Evolutionary conservation across 2,888 invertebrate species (phyloP), one percentile per base, ranked within the genome.

Genomic region (Sclerodermus sp.): DNA sequence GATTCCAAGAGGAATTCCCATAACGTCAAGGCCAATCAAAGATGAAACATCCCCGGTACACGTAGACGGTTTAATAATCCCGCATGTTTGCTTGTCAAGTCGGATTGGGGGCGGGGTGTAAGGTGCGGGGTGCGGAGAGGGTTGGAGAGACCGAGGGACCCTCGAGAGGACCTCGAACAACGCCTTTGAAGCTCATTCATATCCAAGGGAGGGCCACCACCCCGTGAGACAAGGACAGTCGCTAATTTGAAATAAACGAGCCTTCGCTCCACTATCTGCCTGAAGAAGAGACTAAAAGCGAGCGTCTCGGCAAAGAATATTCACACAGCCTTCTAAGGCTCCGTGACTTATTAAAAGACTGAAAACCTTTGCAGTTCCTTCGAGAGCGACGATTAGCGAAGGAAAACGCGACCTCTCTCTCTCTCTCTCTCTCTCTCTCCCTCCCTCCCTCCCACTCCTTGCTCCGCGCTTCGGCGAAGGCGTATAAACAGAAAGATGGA

Each of bases 31-130:
- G 65, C 67, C 68, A 70, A 73, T 73, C 68, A 71, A 70, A 71
- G 68, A 68, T 66, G 64, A 67, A 70, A 67, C 66, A 66, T 60
- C 59, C 57, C 53, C 45, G 57, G 48, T 45, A 51, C 51, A 43
- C 53, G 62, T 49, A 65, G 68, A 62, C 60, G 66, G 63, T 66
- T 73, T 71, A 74, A 74, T 73, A 73, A 74, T 72, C 68, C 60
- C 65, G 65, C 64, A 58, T 74, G 74, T 73, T 73, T 73, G 70
- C 70, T 57, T 58, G 59, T 30, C 52, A 45, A 43, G 41, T 32
- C 46, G 44, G 36, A 49, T 47, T 54, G 51, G 57, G 40, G 23
- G 23, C n/a, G n/a, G n/a, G n/a, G n/a, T n/a, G n/a, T n/a, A n/a
- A n/a, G n/a, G n/a, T n/a, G n/a, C n/a, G n/a, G n/a, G n/a, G n/a